Percentiles rank a stretch among this genome's conserved stretches.
Evolutionary conservation across 2,888 invertebrate species (phyloP).

Genomic region (Netelia melanura): DNA sequence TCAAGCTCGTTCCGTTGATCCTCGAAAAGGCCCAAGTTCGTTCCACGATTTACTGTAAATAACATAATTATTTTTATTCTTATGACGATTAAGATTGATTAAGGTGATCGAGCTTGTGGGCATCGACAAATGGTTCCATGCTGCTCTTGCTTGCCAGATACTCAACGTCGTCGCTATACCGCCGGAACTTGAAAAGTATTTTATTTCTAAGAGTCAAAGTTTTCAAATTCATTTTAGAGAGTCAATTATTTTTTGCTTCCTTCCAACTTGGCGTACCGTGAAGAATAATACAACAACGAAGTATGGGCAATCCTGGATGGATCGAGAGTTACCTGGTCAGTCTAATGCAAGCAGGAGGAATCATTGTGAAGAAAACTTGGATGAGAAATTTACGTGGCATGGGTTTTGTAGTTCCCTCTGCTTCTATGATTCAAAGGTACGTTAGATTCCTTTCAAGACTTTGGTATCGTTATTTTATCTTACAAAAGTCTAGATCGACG

Average conservation of each 20-base stretch:
- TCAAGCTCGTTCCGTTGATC: conserved; percentile 69
- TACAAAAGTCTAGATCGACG: conserved; percentile 30
- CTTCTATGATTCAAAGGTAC: conserved; percentile 70
- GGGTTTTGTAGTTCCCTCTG: conserved; percentile 79
- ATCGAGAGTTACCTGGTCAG: conserved; percentile 88
- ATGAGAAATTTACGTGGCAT: conserved; percentile 75
- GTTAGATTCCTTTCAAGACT: background rate
- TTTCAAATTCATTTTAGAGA: conserved; percentile 1
- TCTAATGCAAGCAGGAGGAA: conserved; percentile 86
- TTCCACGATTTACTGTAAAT: background rate
- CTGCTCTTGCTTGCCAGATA: conserved; percentile 88
- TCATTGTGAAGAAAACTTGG: conserved; percentile 85
- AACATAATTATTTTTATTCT: background rate
- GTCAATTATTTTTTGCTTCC: background rate
- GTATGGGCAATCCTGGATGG: conserved; percentile 89
- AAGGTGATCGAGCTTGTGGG: conserved; percentile 84
- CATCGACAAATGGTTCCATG: conserved; percentile 87
- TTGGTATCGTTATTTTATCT: background rate
- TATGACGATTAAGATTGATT: conserved; percentile 45
- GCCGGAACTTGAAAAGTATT: conserved; percentile 88
- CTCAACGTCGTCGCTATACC: conserved; percentile 88
- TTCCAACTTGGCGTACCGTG: no score
- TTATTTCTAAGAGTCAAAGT: background rate
- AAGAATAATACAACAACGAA: conserved; percentile 87
- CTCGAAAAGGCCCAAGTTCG: conserved; percentile 74